These are phyloP conservation scores for Anguilla rostrata DNA, from an alignment of 2,113 vertebrate genomes.

Conservation along the genomic window DNA sequence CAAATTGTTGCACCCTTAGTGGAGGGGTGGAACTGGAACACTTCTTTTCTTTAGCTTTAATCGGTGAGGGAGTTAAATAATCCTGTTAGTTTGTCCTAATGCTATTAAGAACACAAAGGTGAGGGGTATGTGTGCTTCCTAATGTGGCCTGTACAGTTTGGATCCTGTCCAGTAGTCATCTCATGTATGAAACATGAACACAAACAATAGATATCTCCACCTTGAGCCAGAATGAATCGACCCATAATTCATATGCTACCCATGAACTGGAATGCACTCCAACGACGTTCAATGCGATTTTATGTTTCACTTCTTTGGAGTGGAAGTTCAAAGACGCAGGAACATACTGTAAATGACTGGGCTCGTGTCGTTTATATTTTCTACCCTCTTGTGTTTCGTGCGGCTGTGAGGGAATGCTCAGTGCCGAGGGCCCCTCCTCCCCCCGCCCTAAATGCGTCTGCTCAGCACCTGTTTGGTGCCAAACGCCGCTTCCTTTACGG, in stretches of 20 bases:
- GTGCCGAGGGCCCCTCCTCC: background rate
- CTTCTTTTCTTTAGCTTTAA: too few relatives aligned
- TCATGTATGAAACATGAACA: background rate
- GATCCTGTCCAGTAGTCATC: background rate
- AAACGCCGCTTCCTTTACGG: conserved; percentile 51
- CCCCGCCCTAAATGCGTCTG: conserved; percentile 26
- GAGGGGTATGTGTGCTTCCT: background rate
- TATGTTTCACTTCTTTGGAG: background rate
- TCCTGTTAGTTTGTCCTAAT: background rate
- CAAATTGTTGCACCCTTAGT: too few relatives aligned
- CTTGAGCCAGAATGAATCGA: background rate
- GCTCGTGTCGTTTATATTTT: conserved; percentile 22
- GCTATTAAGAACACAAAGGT: background rate
- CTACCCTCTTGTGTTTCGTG: background rate
- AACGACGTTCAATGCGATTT: background rate
- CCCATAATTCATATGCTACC: too few relatives aligned
- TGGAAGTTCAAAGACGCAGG: background rate
- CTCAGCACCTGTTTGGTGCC: conserved; percentile 57
- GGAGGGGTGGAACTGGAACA: too few relatives aligned
- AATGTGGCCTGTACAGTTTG: background rate
- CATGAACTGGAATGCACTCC: conserved; percentile 8
- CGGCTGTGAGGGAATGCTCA: background rate
- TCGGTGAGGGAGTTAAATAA: background rate
- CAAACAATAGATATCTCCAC: too few relatives aligned
- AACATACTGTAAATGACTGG: background rate